These are phyloP conservation scores for Pangasius krempfi DNA, from an alignment of 2,797 vertebrate species.

Conservation along the genomic window DNA sequence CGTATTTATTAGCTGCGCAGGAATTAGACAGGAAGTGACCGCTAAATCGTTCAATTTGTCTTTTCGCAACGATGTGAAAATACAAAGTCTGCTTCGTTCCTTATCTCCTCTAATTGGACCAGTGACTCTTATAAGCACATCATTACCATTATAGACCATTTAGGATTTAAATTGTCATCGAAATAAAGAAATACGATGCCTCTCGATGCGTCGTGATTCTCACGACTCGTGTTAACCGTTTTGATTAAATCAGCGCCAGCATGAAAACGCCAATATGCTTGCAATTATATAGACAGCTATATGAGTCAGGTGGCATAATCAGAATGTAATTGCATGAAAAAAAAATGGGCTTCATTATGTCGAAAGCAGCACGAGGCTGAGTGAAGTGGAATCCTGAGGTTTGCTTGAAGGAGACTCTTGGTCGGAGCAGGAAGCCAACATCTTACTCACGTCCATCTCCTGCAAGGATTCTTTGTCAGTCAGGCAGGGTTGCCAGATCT, in stretches of 20 bases:
- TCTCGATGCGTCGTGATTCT: background rate
- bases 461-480: too few relatives aligned
- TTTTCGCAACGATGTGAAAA: background rate
- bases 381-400: slow-evolving; percentile 4
- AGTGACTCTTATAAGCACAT: slow-evolving; percentile 14
- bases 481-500: background rate
- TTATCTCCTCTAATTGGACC: background rate
- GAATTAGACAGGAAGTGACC: background rate
- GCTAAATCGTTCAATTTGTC: background rate
- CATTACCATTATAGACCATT: background rate
- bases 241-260: slow-evolving; percentile 30
- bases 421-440: background rate
- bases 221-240: slow-evolving; percentile 12
- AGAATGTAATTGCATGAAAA: background rate
- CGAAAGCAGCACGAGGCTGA: background rate
- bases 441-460: background rate
- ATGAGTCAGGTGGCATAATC: slow-evolving; percentile 12
- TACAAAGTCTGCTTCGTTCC: background rate
- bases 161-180: background rate
- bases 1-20: background rate
- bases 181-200: background rate
- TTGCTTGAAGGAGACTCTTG: background rate
- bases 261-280: slow-evolving; percentile 20
- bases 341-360: background rate
- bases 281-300: slow-evolving; percentile 11